Evolutionary conservation across 2,113 vertebrate species (phyloP).

Genomic region (Pleuronectes platessa): DNA sequence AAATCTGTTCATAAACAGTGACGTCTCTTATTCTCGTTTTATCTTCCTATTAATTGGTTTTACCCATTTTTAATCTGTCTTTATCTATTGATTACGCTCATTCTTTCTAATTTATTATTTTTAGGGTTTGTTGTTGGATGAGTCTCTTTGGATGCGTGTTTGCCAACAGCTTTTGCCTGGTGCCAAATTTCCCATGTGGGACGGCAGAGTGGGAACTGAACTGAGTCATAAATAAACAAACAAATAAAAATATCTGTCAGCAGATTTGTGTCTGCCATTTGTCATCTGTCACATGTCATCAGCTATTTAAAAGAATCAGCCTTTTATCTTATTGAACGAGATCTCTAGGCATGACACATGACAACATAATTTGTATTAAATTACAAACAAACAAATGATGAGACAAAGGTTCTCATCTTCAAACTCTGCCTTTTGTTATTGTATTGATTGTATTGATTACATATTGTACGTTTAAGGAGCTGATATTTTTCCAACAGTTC

Average conservation of each 20-base stretch:
- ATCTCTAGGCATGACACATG: no score
- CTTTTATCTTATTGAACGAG: not conserved
- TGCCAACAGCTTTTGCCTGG: constrained; percentile 6
- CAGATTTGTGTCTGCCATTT: not conserved
- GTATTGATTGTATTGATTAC: no score
- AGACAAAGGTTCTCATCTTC: no score
- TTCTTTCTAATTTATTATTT: not conserved
- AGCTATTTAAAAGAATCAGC: constrained; percentile 11
- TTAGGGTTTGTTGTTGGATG: not conserved
- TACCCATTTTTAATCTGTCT: not conserved
- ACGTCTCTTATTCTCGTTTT: not conserved
- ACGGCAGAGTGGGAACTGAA: constrained; percentile 5
- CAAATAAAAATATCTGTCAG: not conserved
- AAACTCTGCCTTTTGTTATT: no score
- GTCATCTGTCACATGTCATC: not conserved
- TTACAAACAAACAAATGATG: no score
- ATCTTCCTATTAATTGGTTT: not conserved
- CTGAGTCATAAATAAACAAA: constrained; percentile 12
- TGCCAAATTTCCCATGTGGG: constrained; percentile 6
- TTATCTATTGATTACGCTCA: not conserved
- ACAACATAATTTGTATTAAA: no score
- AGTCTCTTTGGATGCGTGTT: not conserved
- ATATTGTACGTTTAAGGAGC: not conserved
- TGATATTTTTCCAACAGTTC: not conserved
- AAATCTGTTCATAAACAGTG: not conserved